Conservation (phyloP, 2,888 invertebrate genomes). For the Deilephila porcellus region DNA sequence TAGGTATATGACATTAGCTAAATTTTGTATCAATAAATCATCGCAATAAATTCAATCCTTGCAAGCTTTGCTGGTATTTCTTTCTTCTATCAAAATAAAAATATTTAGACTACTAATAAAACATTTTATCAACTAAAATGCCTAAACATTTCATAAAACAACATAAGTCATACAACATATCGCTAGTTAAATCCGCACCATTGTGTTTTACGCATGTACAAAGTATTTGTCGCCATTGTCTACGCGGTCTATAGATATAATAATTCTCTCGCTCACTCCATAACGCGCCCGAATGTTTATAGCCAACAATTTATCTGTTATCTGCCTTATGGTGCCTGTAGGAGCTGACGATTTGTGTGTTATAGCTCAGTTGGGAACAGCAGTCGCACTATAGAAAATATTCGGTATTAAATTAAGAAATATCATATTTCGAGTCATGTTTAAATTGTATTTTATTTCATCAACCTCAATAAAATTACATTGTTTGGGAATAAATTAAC, state of each 20-base stretch:
- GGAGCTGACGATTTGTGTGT: constrained; percentile 1
- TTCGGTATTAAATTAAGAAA: background rate
- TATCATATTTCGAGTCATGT: no score
- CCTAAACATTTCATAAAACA: background rate
- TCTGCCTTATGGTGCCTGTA: constrained; percentile 28
- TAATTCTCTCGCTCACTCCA: constrained; percentile 33
- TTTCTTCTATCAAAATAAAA: no score
- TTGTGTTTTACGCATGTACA: constrained; percentile 9
- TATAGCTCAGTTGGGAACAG: background rate
- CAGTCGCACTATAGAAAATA: background rate
- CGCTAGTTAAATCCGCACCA: background rate
- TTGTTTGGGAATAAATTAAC: no score
- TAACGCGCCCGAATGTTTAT: constrained; percentile 34
- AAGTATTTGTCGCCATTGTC: constrained; percentile 16
- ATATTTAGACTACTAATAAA: no score
- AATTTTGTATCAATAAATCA: no score
- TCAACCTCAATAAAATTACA: no score
- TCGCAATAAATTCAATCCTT: no score
- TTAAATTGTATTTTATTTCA: background rate
- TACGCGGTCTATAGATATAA: constrained; percentile 26
- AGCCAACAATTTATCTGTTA: constrained; percentile 35
- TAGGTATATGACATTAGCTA: no score
- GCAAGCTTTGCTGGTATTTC: no score
- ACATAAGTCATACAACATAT: background rate
- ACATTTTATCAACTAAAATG: no score